Evolutionary conservation across 2,797 vertebrate species (phyloP).

Genomic region (Cuniculus paca): DNA sequence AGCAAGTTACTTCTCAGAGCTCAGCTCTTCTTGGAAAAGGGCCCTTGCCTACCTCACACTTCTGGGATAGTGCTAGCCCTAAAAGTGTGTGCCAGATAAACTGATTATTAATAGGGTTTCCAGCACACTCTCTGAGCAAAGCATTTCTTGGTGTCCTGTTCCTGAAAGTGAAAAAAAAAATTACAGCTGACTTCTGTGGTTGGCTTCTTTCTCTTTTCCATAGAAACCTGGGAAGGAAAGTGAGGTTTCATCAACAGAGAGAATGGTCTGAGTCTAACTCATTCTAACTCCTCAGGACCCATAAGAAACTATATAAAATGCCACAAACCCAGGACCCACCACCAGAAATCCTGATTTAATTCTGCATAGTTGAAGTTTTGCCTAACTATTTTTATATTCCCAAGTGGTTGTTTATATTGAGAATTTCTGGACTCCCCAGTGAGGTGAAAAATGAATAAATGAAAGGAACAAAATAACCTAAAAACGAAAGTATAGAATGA

Average conservation of each 20-base stretch:
- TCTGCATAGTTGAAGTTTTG: background rate
- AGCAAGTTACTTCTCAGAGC: background rate
- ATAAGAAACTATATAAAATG: background rate
- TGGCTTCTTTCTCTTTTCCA: background rate
- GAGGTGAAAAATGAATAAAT: background rate
- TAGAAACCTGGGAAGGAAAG: background rate
- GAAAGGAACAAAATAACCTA: background rate
- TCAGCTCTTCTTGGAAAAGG: background rate
- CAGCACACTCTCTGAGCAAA: background rate
- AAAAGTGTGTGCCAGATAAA: background rate
- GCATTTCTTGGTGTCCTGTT: background rate
- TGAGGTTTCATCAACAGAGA: background rate
- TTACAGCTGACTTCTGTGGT: background rate
- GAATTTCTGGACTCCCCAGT: background rate
- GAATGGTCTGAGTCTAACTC: background rate
- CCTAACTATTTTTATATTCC: background rate
- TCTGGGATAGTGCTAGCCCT: accelerated
- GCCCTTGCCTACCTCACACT: background rate
- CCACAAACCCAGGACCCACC: background rate
- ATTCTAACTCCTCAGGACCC: background rate
- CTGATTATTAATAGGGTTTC: background rate
- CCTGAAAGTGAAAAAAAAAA: background rate
- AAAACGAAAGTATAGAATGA: background rate
- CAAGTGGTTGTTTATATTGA: background rate
- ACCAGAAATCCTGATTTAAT: background rate